These are phyloP conservation scores for Idaea biselata DNA, from an alignment of 2,888 invertebrate genomes.

Conservation along the genomic window DNA sequence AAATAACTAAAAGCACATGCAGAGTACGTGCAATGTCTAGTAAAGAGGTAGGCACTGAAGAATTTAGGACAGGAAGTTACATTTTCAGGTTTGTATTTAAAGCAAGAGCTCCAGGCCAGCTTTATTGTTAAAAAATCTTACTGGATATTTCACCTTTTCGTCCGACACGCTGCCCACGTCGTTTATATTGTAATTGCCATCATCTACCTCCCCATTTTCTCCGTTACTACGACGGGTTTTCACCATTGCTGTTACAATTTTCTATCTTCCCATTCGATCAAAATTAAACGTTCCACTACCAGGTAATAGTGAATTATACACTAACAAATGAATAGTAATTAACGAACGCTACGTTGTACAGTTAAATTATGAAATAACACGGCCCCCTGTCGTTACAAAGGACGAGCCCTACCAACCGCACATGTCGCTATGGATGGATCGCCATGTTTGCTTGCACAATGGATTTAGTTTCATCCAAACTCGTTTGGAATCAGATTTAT, in stretches of 20 bases:
- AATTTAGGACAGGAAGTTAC: conserved; percentile 61
- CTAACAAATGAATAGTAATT: conserved; percentile 45
- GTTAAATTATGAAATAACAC: conserved; percentile 49
- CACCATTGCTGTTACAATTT: conserved; percentile 70
- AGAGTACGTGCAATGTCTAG: conserved; percentile 66
- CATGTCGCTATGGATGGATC: conserved; percentile 68
- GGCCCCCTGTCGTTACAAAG: conserved; percentile 51
- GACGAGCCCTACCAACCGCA: conserved; percentile 68
- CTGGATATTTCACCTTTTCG: conserved; percentile 71
- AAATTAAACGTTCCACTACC: conserved; percentile 57
- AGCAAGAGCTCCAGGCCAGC: conserved; percentile 47
- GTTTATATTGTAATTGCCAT: conserved; percentile 71
- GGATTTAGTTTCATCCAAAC: conserved; percentile 38
- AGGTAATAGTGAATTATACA: conserved; percentile 48
- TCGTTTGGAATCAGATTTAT: conserved; percentile 39
- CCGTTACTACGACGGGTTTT: conserved; percentile 80
- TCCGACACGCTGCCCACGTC: conserved; percentile 73
- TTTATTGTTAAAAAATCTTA: conserved; percentile 46
- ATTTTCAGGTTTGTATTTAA: conserved; percentile 43
- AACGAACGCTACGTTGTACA: conserved; percentile 40
- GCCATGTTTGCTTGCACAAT: conserved; percentile 71
- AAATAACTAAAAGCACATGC: conserved; percentile 14
- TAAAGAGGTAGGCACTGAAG: conserved; percentile 40
- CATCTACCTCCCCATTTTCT: conserved; percentile 76
- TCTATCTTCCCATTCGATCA: conserved; percentile 58